Evolutionary conservation across 2,888 invertebrate species (phyloP).

Genomic region (Lingula anatina): DNA sequence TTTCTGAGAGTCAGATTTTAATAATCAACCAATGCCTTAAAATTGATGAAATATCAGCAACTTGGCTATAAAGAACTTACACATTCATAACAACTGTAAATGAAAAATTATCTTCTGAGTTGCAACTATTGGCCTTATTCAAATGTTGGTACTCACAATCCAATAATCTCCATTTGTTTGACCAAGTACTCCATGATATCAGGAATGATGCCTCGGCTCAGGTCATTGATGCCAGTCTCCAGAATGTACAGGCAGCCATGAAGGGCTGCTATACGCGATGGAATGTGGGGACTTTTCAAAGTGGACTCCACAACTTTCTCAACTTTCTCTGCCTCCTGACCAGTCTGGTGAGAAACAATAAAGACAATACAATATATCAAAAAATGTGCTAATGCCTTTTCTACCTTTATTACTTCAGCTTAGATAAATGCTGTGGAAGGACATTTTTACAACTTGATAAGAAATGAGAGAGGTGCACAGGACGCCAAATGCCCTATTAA

Average conservation of each 20-base stretch:
- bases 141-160: too few species aligned
- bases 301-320: conserved; percentile 61
- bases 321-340: conserved; percentile 60
- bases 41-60: too few species aligned
- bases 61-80: too few species aligned
- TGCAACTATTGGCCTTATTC: too few species aligned
- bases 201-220: conserved; percentile 40
- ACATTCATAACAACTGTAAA: too few species aligned
- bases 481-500: too few species aligned
- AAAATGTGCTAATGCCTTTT: neutral
- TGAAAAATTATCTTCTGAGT: too few species aligned
- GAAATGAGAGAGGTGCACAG: too few species aligned
- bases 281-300: conserved; percentile 62
- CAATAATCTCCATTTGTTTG: conserved; percentile 47
- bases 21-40: too few species aligned
- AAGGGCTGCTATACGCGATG: conserved; percentile 62
- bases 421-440: too few species aligned
- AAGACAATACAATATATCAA: neutral
- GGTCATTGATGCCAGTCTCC: conserved; percentile 54
- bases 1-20: neutral
- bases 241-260: conserved; percentile 66
- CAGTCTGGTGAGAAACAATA: conserved; percentile 43
- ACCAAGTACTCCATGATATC: conserved; percentile 50
- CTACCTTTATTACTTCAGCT: too few species aligned
- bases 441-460: too few species aligned